Evolutionary conservation across 1,140 invertebrate genomes (phyloP).

Genomic region (Lethrus apterus): DNA sequence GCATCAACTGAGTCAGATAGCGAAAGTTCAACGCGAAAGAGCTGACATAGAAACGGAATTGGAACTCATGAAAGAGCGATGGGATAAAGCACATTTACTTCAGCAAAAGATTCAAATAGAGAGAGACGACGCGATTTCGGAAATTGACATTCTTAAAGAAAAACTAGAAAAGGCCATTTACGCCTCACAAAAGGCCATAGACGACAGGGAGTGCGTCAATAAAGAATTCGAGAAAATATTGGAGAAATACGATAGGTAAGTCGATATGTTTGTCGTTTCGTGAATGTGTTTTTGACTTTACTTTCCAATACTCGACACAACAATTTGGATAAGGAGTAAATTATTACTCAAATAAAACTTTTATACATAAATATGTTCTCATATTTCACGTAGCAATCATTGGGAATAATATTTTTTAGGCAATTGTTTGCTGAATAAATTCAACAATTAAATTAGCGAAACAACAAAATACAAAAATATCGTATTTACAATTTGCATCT

Average conservation of each 20-base stretch:
- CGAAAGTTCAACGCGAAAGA: constrained; percentile 75
- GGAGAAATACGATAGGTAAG: constrained; percentile 89
- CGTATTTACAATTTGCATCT: not conserved
- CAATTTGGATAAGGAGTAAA: too few species aligned
- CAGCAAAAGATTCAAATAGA: constrained; percentile 84
- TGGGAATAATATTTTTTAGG: too few species aligned
- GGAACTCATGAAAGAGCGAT: constrained; percentile 77
- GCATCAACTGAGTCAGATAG: constrained; percentile 66
- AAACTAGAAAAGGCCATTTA: constrained; percentile 81
- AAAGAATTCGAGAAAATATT: constrained; percentile 88
- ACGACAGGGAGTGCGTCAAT: constrained; percentile 80
- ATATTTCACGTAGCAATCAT: too few species aligned
- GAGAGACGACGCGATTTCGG: constrained; percentile 73
- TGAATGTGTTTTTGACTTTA: too few species aligned
- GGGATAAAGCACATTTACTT: constrained; percentile 76
- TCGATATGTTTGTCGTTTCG: too few species aligned
- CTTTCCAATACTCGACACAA: too few species aligned
- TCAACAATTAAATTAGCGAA: too few species aligned
- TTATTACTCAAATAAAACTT: too few species aligned
- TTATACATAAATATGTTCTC: too few species aligned
- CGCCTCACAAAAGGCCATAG: constrained; percentile 69
- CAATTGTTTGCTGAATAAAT: too few species aligned
- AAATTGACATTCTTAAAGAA: constrained; percentile 81
- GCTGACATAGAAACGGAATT: constrained; percentile 77
- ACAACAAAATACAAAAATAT: not conserved